Base-by-base conservation (phyloP, 1,140 invertebrate genomes). In the Dendroctonus ponderosae region DNA sequence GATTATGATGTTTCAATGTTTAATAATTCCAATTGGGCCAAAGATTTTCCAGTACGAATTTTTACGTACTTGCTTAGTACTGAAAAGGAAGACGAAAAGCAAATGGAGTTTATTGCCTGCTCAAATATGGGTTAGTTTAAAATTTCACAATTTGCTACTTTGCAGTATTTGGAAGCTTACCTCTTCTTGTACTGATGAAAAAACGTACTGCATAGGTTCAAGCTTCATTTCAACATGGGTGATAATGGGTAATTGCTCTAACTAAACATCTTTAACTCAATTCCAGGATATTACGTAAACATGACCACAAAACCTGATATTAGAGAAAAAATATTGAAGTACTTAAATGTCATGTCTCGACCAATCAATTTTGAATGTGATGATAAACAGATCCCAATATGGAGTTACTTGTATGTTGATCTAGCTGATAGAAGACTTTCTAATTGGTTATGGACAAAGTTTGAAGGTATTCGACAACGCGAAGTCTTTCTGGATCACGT, bases 21-120 rank as follows among this genome's bases (percentile, higher is more conserved):
- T 79, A 98, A 98, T 91, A 81, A 85, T 66, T 93, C 90, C 80
- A 99, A 98, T 79, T 92, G 88, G 88, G 82, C 83, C 41, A 82
- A 87, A 66, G 83, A 86, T 71, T 91, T 87, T 79, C 87, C 93
- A 67, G 93, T 98, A 8, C 84, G 97, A 71, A 89, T 99, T 66
- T 99, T 99, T 80, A 98, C 97, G 38, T 99, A 98, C 84, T 83
- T 98, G 66, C 94, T 99, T 80, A 96, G 96, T 52, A 86, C 93
- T 76, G 95, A 98, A 82, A 86, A 90, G 70, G 80, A 86, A 6
- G 90, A 92, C 79, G 87, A 89, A 14, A 82, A 86, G 71, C 85
- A 97, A 75, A 91, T 98, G 68, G 90, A 92, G 76, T 97, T 93
- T 92, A 99, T 99, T 90, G 96, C 97, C 48, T 99, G 97, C 80